Evolutionary conservation across 2,888 invertebrate species (phyloP).

Genomic region (Coenonympha arcania): DNA sequence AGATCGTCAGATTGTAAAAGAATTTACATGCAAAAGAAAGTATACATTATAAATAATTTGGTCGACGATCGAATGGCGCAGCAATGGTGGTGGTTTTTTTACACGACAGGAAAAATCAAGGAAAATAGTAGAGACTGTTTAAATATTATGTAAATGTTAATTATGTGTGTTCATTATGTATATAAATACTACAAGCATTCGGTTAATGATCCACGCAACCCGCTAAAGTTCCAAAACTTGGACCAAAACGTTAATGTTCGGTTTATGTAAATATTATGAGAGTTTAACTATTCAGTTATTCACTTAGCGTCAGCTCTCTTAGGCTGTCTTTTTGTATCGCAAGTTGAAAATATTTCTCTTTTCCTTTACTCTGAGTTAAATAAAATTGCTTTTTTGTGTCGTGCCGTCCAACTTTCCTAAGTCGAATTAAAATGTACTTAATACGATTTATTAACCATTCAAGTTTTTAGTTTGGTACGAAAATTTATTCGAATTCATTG

Average conservation of each 20-base stretch:
- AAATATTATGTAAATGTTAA: neutral
- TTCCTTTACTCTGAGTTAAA: constrained; percentile 34
- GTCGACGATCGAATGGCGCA: too few species aligned
- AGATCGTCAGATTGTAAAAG: too few species aligned
- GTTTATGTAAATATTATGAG: constrained; percentile 72
- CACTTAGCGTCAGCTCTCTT: constrained; percentile 64
- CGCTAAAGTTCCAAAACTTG: constrained; percentile 40
- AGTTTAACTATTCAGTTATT: constrained; percentile 73
- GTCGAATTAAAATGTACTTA: constrained; percentile 42
- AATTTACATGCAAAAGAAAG: too few species aligned
- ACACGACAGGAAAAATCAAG: neutral
- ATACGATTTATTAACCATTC: constrained; percentile 41
- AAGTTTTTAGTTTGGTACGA: constrained; percentile 1
- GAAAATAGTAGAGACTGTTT: neutral
- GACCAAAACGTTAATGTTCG: constrained; percentile 58
- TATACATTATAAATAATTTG: too few species aligned
- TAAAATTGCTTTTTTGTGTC: constrained; percentile 30
- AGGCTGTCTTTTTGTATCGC: constrained; percentile 61
- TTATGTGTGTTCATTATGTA: neutral
- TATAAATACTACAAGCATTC: neutral
- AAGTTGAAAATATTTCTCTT: constrained; percentile 44
- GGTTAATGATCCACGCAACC: constrained; percentile 9
- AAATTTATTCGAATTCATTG: neutral
- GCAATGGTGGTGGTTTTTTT: neutral
- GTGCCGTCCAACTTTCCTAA: constrained; percentile 28